Base-by-base conservation (phyloP, 1,140 invertebrate species). In the Heterodera schachtii region DNA sequence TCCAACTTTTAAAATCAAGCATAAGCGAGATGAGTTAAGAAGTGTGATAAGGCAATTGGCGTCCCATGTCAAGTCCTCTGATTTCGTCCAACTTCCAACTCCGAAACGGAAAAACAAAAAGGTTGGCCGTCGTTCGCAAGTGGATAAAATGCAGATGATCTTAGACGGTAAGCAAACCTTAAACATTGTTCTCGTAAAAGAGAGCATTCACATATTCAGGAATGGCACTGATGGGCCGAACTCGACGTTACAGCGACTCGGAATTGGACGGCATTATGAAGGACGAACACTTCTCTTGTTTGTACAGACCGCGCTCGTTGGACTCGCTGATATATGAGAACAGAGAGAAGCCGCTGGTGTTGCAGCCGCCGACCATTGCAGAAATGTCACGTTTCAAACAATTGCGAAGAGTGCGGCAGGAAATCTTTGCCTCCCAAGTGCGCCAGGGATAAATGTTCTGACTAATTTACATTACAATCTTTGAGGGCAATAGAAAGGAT, bases 1-100 rank as follows among this genome's bases (percentile, higher is more conserved):
- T 43, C 83, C 75, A 46, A 31, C 81, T 52, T 83, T 83, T 46
- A 41, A 83, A 31, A 84, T 83, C 44, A 84, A 84, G 7, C n/a
- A 77, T n/a, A 85, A 85, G 44, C 74, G 84, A 1, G 64, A 84
- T 4, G 64, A 86, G 11, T 83, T 85, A 57, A 49, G 78, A 49
- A 9, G 71, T 5, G 19, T 86, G n/a, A 84, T 84, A 46, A 60
- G 21, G 21, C 79, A 64, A 19, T 19, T 82, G 19, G 81, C 79
- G 7, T 69, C 81, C 9, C 16, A 82, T 52, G 67, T 82, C 11
- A 82, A 80, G 60, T 41, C 31, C 41, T 79, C 81, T 19, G 74
- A 82, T 21, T 82, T 82, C 64, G 46, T 82, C 4, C 49, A 71
- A 21, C 21, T 73, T 4, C 81, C 81, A 44, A 46, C 31, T 16